A percentile compares a stretch with the other conserved stretches of the same genome.
These are phyloP conservation scores for Alloplasta piceator DNA, from an alignment of 2,888 invertebrate genomes.

Conservation along the genomic window DNA sequence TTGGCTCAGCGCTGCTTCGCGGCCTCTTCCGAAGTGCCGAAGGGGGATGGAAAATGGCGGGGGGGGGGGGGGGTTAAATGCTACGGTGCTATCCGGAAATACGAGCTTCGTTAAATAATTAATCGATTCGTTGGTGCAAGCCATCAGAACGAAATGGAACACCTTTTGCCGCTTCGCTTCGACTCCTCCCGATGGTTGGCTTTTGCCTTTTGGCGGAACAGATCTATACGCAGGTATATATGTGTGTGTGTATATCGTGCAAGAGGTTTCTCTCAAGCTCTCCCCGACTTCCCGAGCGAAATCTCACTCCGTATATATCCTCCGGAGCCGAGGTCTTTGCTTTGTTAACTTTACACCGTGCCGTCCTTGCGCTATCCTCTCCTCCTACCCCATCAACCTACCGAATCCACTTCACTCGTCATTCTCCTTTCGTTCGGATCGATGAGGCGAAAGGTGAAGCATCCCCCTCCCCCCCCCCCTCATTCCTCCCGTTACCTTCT, in stretches of 20 bases:
- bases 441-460: slow-evolving; percentile 14
- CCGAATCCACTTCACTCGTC: slow-evolving; percentile 1
- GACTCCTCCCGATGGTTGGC: slow-evolving; percentile 33
- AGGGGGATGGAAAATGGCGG: not conserved
- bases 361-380: slow-evolving; percentile 24
- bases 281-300: slow-evolving; percentile 39
- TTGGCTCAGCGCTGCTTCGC: no score
- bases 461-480: not conserved
- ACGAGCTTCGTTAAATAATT: slow-evolving; percentile 74
- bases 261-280: slow-evolving; percentile 53
- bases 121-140: slow-evolving; percentile 70
- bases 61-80: slow-evolving; percentile 25
- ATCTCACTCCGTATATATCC: slow-evolving; percentile 50
- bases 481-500: slow-evolving; percentile 11
- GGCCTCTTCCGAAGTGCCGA: slow-evolving; percentile 34
- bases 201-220: slow-evolving; percentile 46
- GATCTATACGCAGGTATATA: not conserved
- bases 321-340: slow-evolving; percentile 56
- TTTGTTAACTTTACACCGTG: slow-evolving; percentile 60
- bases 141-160: slow-evolving; percentile 67
- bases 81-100: slow-evolving; percentile 62
- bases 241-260: not conserved
- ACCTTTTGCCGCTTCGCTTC: slow-evolving; percentile 56
- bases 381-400: not conserved
- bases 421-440: slow-evolving; percentile 43